Evolutionary conservation across 2,888 invertebrate genomes (phyloP), one percentile per base, ranked within the genome.

Genomic region (Ashinkailepas kermadecensis): DNA sequence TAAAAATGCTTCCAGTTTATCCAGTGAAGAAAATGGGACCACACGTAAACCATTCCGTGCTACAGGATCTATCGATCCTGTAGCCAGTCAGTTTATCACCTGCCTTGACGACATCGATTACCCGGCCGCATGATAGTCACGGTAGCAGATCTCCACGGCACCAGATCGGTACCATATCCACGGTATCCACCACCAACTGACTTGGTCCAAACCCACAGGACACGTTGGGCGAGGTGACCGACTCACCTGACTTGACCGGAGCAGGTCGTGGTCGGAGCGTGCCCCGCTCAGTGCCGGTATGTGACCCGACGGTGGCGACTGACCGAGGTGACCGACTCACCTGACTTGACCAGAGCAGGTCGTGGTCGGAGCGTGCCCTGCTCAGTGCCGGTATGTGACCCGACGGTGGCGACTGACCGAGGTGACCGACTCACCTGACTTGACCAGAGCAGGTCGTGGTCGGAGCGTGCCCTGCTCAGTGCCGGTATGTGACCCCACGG

Each of bases 241-340:
- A n/a, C n/a, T 65, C n/a, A 65, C 64, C 64, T 65, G 21, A 7
- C n/a, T 65, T 9, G 64, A 21, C 11, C 64, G 9, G 11, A 9
- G n/a, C 7, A 65, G 21, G n/a, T 65, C 64, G 4, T 65, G 64
- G 11, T 65, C 64, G 1, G 64, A 65, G 7, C n/a, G 21, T 23
- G 82, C 70, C 64, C 80, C 74, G 64, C 80, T 80, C 80, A 70
- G 58, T 21, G 80, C 54, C 54, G 59, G 25, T 54, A 57, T 57
- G 4, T 78, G 8, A 12, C 21, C 9, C 54, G 21, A 78, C 9
- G 25, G 25, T 3, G 39, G 4, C 18, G 78, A 7, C 25, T 21
- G 21, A 6, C 8, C 23, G 25, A 21, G 18, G 78, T 3, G 25
- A 57, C 39, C n/a, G n/a, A n/a, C n/a, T 65, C n/a, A 65, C 64